A percentile compares a stretch with the other conserved stretches of the same genome.
These are phyloP conservation scores for Echeneis naucrates DNA, from an alignment of 2,797 vertebrate species.

Conservation along the genomic window DNA sequence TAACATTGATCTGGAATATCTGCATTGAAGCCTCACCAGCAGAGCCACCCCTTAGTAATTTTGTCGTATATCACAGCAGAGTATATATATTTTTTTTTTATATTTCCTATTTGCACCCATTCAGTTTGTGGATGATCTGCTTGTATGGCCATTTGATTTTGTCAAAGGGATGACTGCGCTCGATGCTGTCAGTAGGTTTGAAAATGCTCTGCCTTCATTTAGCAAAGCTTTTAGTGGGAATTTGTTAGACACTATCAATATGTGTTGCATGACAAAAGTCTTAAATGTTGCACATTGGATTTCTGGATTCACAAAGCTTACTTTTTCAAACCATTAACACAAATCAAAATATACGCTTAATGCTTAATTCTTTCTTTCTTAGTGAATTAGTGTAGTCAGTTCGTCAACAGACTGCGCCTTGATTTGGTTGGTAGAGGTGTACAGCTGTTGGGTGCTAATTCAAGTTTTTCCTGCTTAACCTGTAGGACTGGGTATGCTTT, in stretches of 20 bases:
- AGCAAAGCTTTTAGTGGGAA: background rate
- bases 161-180: slow-evolving; percentile 41
- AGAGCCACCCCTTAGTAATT: background rate
- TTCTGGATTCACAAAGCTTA: background rate
- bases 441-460: background rate
- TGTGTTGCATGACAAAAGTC: background rate
- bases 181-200: background rate
- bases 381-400: no score
- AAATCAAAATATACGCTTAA: no score
- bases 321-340: no score
- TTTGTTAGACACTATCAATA: background rate
- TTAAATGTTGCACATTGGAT: background rate
- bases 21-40: background rate
- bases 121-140: slow-evolving; percentile 12
- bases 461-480: background rate
- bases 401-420: no score
- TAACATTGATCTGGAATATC: background rate
- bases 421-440: background rate
- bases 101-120: slow-evolving; percentile 11
- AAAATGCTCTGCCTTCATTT: slow-evolving; percentile 7
- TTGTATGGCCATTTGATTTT: slow-evolving; percentile 17
- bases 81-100: background rate
- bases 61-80: background rate
- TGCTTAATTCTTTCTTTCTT: no score
- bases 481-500: no score